phyloP scores from a whole-genome alignment of 2,797 vertebrate genomes.

The Bradypus variegatus region DNA sequence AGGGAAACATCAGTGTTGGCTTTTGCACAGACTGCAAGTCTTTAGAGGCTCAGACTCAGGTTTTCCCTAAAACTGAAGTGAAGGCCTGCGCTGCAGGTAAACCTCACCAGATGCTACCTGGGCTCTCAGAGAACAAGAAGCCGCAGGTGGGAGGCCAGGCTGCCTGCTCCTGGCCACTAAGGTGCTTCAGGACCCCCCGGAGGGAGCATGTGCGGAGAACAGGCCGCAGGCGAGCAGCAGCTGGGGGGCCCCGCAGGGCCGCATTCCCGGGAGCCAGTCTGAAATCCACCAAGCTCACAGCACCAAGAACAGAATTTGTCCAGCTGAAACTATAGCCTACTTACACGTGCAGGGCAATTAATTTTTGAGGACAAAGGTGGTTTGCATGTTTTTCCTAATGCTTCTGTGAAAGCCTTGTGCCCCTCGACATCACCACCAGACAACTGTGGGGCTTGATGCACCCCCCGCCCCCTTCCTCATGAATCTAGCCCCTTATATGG shows the following conservation, averaged over 20 bases:
- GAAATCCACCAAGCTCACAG: not conserved
- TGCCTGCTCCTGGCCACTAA: fast-evolving
- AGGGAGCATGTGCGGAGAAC: too few relatives aligned
- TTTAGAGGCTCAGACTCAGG: not conserved
- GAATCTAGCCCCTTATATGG: conserved; percentile 73
- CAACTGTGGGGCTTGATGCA: conserved; percentile 53
- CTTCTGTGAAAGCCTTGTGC: conserved; percentile 68
- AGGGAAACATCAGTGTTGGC: too few relatives aligned
- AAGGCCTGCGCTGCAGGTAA: not conserved
- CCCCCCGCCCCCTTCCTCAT: conserved; percentile 53
- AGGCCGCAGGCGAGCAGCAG: not conserved
- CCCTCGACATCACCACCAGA: conserved; percentile 66
- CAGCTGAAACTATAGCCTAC: not conserved
- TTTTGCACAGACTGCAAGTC: not conserved
- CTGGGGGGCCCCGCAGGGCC: not conserved
- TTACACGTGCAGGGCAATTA: conserved; percentile 50
- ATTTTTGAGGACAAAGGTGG: conserved; percentile 51
- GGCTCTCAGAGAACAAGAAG: not conserved
- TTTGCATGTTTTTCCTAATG: conserved; percentile 58
- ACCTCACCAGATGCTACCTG: fast-evolving
- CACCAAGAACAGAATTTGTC: not conserved
- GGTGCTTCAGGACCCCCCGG: not conserved
- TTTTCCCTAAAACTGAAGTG: not conserved
- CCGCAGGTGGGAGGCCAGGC: fast-evolving
- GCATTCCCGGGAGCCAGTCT: not conserved